Evolutionary conservation across 2,888 invertebrate genomes (phyloP).

Genomic region (Coelinius sp.): DNA sequence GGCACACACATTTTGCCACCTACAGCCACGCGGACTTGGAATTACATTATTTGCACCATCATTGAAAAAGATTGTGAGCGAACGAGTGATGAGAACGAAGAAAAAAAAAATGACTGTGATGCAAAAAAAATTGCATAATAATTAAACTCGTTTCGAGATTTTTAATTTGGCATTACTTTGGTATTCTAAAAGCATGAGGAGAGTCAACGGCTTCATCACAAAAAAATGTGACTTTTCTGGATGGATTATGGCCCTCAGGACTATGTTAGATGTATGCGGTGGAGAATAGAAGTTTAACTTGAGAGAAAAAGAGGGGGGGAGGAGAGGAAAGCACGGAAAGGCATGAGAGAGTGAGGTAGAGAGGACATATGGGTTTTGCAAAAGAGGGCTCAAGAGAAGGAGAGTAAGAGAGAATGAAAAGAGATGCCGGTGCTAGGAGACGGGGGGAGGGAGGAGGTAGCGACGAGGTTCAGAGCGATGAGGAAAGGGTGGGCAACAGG

Average conservation of each 20-base stretch:
- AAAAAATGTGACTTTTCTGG: conserved; percentile 3
- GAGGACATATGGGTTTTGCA: too few species aligned
- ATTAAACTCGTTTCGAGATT: conserved; percentile 6
- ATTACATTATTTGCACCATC: conserved; percentile 15
- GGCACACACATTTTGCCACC: background rate
- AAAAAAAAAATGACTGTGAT: background rate
- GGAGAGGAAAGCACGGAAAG: conserved; percentile 25
- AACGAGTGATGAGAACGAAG: background rate
- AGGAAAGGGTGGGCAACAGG: conserved; percentile 49
- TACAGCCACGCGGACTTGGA: background rate
- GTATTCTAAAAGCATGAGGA: background rate
- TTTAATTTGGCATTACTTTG: background rate
- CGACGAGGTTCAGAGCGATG: too few species aligned
- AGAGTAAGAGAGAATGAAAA: conserved; percentile 38
- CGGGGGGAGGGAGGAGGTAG: too few species aligned
- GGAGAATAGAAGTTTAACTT: conserved; percentile 52
- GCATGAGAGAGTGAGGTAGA: conserved; percentile 37
- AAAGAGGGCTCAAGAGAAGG: conserved; percentile 37
- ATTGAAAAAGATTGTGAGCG: conserved; percentile 7
- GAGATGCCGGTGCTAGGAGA: conserved; percentile 42
- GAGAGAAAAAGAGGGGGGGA: conserved; percentile 46
- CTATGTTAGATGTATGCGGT: background rate
- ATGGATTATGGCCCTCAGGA: background rate
- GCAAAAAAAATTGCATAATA: conserved; percentile 7
- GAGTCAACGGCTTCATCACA: conserved; percentile 6